phyloP scores from a whole-genome alignment of 2,888 invertebrate genomes.

The Acanthosepion lycidas region DNA sequence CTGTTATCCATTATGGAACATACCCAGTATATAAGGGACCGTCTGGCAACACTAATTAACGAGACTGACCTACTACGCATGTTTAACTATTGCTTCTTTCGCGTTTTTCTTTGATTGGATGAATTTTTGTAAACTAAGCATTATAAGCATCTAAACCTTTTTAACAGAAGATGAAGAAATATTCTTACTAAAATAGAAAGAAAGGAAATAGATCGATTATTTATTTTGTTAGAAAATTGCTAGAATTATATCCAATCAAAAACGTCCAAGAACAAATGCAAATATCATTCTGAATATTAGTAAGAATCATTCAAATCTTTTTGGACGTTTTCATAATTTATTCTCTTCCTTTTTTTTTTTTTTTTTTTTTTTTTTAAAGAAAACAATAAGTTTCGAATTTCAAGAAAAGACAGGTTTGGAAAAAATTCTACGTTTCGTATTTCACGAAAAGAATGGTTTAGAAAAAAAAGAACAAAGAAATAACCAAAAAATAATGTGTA shows the following conservation, averaged over 20 bases:
- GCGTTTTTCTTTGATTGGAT: too few relatives aligned
- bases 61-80: too few relatives aligned
- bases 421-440: neutral
- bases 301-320: neutral
- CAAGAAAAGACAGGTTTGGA: neutral
- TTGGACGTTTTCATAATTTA: neutral
- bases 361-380: neutral
- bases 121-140: too few relatives aligned
- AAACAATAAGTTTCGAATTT: neutral
- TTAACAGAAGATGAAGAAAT: too few relatives aligned
- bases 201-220: neutral
- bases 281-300: neutral
- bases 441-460: neutral
- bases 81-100: too few relatives aligned
- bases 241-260: neutral
- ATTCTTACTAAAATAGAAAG: too few relatives aligned
- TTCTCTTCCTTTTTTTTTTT: neutral
- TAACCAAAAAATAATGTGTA: too few relatives aligned
- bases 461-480: neutral
- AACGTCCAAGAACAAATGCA: neutral
- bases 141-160: too few relatives aligned
- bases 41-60: too few relatives aligned
- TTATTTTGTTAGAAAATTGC: neutral
- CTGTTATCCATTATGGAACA: too few relatives aligned
- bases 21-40: too few relatives aligned